phyloP scores from a whole-genome alignment of 2,797 vertebrate species.

The Coccyzus lansbergi region DNA sequence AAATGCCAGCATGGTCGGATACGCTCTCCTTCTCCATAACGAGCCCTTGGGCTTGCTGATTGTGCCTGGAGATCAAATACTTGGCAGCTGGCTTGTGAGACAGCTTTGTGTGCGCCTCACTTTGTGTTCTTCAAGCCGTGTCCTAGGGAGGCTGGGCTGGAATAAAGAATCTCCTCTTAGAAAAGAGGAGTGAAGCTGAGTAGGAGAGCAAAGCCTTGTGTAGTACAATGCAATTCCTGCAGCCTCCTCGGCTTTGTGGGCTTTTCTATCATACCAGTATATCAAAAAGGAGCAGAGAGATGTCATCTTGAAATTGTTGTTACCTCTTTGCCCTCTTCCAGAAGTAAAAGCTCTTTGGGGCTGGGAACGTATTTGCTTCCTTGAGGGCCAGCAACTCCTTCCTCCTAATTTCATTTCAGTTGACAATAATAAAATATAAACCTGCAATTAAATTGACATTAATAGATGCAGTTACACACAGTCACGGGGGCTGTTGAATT shows the following conservation, averaged over 20 bases:
- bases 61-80: neutral
- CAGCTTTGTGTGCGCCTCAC: neutral
- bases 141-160: neutral
- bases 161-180: neutral
- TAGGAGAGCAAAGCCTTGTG: neutral
- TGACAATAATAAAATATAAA: constrained; percentile 33
- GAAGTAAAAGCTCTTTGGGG: neutral
- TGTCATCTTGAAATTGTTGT: neutral
- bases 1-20: neutral
- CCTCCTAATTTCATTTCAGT: constrained; percentile 57
- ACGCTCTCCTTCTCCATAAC: neutral
- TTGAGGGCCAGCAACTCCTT: neutral
- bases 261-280: neutral
- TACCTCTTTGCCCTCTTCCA: neutral
- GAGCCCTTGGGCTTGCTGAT: neutral
- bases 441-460: constrained; percentile 42
- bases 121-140: neutral
- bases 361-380: neutral
- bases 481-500: constrained; percentile 25
- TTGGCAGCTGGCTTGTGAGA: neutral
- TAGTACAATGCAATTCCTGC: neutral
- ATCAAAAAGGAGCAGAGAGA: neutral
- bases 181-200: neutral
- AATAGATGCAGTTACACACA: constrained; percentile 41
- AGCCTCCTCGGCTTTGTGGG: neutral